Base-by-base conservation (phyloP, 2,113 vertebrate species). In the Rhombomys opimus region DNA sequence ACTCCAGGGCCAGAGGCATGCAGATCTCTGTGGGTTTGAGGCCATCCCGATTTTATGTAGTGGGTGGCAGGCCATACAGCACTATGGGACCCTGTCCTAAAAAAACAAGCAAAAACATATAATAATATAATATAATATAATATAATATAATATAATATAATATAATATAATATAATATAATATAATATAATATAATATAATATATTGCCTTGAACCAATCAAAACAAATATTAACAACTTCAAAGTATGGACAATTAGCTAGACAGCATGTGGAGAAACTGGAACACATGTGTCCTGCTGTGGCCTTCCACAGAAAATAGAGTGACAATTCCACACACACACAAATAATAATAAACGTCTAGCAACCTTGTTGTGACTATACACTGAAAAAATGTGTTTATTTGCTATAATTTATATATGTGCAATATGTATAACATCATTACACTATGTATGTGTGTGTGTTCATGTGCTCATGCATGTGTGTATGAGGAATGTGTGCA, bases 401-500 rank as follows among this genome's bases (percentile, higher is more conserved):
- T n/a, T 12, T 77, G 12, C 14, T 30, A 76, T 46, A 46, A 46
- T 46, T 46, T 46, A 46, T 46, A 5, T 46, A 46, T 5, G 46
- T 46, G 46, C 46, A 46, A 46, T 46, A 46, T 46, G 46, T 46
- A 46, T 46, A 46, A 46, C 46, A 46, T 46, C 46, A 46, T 46
- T 4, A 46, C 46, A 46, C 46, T 57, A 15, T 57, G 12, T 57
- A 4, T 57, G 12, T 57, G 57, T 57, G 57, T 57, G 57, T 57
- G 57, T 57, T 72, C 76, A 54, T 78, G 14, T 52, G 13, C 22
- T 27, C 0, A 7, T 78, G 41, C 23, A 10, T 52, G 50, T 54
- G 30, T 1, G 1, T 20, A 23, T 17, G 0, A 4, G 30, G 17
- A n/a, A n/a, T 23, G 50, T n/a, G 17, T 2, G 1, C 14, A 80